Evolutionary conservation across 2,113 vertebrate species (phyloP), one percentile per base, ranked within the genome.

Genomic region (Brachypteracias leptosomus): DNA sequence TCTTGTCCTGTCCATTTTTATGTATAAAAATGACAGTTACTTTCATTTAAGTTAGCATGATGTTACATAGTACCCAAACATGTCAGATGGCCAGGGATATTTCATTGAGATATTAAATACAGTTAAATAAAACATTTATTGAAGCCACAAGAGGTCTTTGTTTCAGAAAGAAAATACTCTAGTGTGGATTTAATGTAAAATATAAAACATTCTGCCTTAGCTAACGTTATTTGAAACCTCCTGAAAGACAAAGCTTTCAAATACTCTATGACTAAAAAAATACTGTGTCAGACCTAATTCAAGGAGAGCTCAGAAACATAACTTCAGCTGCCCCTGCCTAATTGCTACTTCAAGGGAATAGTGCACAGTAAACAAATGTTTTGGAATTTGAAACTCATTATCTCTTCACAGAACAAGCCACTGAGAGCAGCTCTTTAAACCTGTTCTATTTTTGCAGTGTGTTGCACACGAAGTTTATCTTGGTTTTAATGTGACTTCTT

Each of bases 181-280:
- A 74, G 17, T 16, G 3, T 47, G 44, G 29, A 65, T 79, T 44
- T 86, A 52, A 78, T 84, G 38, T 89, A 51, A 86, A 95, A 61
- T 29, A 13, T 38, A 33, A 65, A 95, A 87, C 44, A 68, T 47
- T 47, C 35, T 79, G 46, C 55, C 24, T 82, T 68, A 35, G 16
- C n/a, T 66, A 92, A 28, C 59, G 16, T 67, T 91, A 38, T 63
- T 82, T 94, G 12, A 54, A 82, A 88, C 54, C 38, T 88, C 5
- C 31, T 85, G n/a, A 70, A 82, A 81, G 86, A 51, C 42, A 59
- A 73, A 49, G 25, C 80, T 85, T 91, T 79, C 36, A 66, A 91
- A 78, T 79, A 58, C n/a, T 70, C 5, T 52, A 40, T 88, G 67
- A 85, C 40, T 78, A 82, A 91, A 47, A 87, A 96, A 94, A 86